Conservation (phyloP, 2,797 vertebrate species). For the Florisuga fusca region DNA sequence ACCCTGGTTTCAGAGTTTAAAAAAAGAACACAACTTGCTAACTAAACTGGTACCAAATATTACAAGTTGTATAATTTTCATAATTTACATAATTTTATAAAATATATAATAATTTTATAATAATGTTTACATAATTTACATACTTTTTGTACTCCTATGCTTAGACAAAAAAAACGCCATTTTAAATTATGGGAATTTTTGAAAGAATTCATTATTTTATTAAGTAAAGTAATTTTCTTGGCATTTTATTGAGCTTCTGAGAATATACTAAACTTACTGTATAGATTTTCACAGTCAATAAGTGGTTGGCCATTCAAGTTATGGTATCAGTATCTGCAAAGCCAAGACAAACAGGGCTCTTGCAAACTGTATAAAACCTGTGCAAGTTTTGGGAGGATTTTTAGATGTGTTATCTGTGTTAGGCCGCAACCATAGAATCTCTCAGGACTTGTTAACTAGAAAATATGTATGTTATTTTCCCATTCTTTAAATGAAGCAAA, state of each 20-base stretch:
- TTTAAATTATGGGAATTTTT: background rate
- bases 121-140: too few relatives aligned
- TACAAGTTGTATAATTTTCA: slow-evolving; percentile 50
- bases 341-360: background rate
- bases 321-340: background rate
- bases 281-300: background rate
- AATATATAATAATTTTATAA: too few relatives aligned
- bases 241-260: background rate
- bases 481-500: background rate
- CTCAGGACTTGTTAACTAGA: background rate
- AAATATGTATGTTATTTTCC: background rate
- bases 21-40: slow-evolving; percentile 43
- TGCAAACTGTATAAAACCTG: background rate
- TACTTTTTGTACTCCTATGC: slow-evolving; percentile 55
- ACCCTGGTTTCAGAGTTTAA: slow-evolving; percentile 30
- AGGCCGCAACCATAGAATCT: background rate
- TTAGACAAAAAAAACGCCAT: slow-evolving; percentile 18
- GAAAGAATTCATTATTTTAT: slow-evolving; percentile 34
- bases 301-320: accelerated
- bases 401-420: background rate
- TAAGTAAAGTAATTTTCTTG: background rate
- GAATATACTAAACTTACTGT: background rate
- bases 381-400: too few relatives aligned
- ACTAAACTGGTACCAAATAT: slow-evolving; percentile 41
- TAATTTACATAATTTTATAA: too few relatives aligned